Evolutionary conservation across 2,888 invertebrate species (phyloP), one percentile per base, ranked within the genome.

Genomic region (Tachina lurida): DNA sequence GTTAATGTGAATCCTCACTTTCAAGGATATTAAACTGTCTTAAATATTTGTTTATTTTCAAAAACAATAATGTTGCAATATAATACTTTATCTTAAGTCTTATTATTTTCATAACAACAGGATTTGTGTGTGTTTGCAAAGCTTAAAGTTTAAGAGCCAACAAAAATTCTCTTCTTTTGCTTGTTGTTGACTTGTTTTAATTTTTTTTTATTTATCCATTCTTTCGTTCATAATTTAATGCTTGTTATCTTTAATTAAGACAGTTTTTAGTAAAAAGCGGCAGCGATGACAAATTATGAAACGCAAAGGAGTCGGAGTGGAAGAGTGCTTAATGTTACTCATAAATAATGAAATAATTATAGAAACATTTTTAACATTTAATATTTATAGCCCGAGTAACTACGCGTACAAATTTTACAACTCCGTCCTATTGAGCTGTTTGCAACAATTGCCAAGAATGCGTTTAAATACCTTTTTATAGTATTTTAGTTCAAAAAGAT

Each of bases 341-440:
- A 63, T 84, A 79, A 84, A 63, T 84, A 70, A 84, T 75, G 74
- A 41, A 41, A 63, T 49, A 63, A 58, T 74, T 79, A 67, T 62
- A 52, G 52, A 60, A 63, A 52, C 41, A 15, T 13, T 63, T 79
- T 63, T 17, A 71, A 31, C 43, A 9, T 52, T 62, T 78, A 62
- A 41, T 39, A 68, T 60, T 77, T 76, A 67, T 56, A 17, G 65
- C 31, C 47, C 19, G 56, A 39, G 15, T 63, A 45, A 45, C 17
- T 17, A 17, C 7, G 10, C 17, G 43, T 17, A 62, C 2, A 43
- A 43, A 41, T 60, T 10, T 39, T 60, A 7, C 4, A 10, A 39
- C 1, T 41, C 10, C 39, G 0, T 9, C 10, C 13, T 22, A 2
- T 19, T 12, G 22, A 56, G 22, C 31, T 12, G 56, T 22, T 56